Evolutionary conservation across 2,797 vertebrate species (phyloP).

Genomic region (Ataeniobius toweri): DNA sequence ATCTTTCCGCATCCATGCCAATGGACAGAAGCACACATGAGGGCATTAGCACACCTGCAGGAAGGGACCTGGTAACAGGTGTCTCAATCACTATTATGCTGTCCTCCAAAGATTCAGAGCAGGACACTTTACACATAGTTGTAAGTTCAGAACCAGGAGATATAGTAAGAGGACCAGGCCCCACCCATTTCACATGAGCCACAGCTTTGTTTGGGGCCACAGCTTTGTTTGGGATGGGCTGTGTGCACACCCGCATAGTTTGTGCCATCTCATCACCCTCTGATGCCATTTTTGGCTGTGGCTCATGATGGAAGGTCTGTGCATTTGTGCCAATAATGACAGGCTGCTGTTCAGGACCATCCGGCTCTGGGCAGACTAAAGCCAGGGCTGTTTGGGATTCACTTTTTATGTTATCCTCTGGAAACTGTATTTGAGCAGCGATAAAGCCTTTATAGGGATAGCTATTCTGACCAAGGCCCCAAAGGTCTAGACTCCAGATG

Average conservation of each 20-base stretch:
- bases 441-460: too few species aligned
- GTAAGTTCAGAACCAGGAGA: neutral
- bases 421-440: too few species aligned
- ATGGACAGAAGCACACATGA: too few species aligned
- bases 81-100: slow-evolving; percentile 11
- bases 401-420: too few species aligned
- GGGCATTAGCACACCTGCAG: neutral
- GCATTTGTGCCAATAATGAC: too few species aligned
- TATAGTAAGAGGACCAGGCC: slow-evolving; percentile 10
- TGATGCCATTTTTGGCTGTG: neutral
- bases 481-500: too few species aligned
- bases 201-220: neutral
- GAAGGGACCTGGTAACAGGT: neutral
- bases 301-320: neutral
- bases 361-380: too few species aligned
- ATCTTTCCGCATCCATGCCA: too few species aligned
- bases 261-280: neutral
- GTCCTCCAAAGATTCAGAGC: neutral
- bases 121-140: slow-evolving; percentile 3
- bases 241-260: slow-evolving; percentile 1
- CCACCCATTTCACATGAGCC: slow-evolving; percentile 13
- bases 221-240: neutral
- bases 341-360: too few species aligned
- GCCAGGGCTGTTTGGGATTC: too few species aligned
- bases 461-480: too few species aligned